phyloP scores from a whole-genome alignment of 2,888 invertebrate species.

The Ophion ventricosus region DNA sequence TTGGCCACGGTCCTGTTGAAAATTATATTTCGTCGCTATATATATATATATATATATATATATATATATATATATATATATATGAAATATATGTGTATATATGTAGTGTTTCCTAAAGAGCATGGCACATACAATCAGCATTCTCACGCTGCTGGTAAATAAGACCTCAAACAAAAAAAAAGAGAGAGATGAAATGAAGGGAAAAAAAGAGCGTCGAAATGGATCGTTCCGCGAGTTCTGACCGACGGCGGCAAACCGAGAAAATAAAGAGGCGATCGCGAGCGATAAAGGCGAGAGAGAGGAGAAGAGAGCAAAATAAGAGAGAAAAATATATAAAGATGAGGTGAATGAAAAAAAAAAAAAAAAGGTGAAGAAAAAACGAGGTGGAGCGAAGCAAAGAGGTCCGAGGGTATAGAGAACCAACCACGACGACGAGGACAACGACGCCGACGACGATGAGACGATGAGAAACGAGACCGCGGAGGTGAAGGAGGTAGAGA shows the following conservation, averaged over 20 bases:
- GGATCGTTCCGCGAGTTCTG: slow-evolving; percentile 53
- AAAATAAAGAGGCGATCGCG: slow-evolving; percentile 49
- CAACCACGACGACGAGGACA: slow-evolving; percentile 15
- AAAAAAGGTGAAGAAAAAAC: slow-evolving; percentile 31
- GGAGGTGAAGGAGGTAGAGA: background rate
- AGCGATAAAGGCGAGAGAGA: slow-evolving; percentile 25
- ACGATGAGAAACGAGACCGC: slow-evolving; percentile 53
- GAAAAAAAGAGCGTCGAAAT: slow-evolving; percentile 41
- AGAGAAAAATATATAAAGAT: slow-evolving; percentile 29
- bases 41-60: background rate
- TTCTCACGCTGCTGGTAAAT: slow-evolving; percentile 55
- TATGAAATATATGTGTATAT: background rate
- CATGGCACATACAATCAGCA: slow-evolving; percentile 1
- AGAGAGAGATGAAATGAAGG: slow-evolving; percentile 4
- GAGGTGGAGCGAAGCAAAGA: slow-evolving; percentile 23
- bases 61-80: background rate
- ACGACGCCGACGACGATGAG: slow-evolving; percentile 35
- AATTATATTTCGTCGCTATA: slow-evolving; percentile 46
- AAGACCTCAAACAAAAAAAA: slow-evolving; percentile 7
- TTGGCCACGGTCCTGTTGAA: slow-evolving; percentile 49
- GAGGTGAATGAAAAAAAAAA: slow-evolving; percentile 39
- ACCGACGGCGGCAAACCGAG: slow-evolving; percentile 52
- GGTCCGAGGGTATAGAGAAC: slow-evolving; percentile 39
- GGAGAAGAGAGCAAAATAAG: slow-evolving; percentile 14
- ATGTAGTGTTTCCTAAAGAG: background rate